phyloP scores from a whole-genome alignment of 1,140 invertebrate genomes.

The Papilio machaon region DNA sequence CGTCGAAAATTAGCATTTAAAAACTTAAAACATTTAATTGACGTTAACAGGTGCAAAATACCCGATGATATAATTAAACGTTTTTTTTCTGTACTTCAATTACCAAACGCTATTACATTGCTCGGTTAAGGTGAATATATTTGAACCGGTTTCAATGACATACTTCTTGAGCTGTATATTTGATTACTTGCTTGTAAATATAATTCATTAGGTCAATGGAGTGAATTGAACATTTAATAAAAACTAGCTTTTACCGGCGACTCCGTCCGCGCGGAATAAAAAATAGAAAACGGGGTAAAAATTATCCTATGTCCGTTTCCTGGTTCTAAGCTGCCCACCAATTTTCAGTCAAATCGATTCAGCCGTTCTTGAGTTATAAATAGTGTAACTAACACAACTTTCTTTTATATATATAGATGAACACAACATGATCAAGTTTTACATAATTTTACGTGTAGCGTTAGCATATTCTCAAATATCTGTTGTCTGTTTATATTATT shows the following conservation, averaged over 20 bases:
- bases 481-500: too few relatives aligned
- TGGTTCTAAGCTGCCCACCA: too few relatives aligned
- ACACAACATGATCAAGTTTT: background rate
- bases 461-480: too few relatives aligned
- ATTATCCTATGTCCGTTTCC: too few relatives aligned
- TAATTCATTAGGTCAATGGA: slow-evolving; percentile 18
- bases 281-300: too few relatives aligned
- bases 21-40: slow-evolving; percentile 37
- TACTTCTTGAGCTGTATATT: slow-evolving; percentile 17
- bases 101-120: slow-evolving; percentile 21
- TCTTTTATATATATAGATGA: too few relatives aligned
- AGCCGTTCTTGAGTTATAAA: too few relatives aligned
- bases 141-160: slow-evolving; percentile 23
- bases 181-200: slow-evolving; percentile 7
- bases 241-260: too few relatives aligned
- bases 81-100: background rate
- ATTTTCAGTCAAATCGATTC: too few relatives aligned
- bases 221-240: background rate
- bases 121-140: slow-evolving; percentile 8
- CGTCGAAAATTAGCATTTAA: background rate
- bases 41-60: slow-evolving; percentile 1
- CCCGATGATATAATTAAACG: background rate
- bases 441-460: background rate
- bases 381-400: too few relatives aligned
- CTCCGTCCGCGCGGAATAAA: too few relatives aligned